Evolutionary conservation across 1,140 invertebrate genomes (phyloP).

Genomic region (Trichonephila clavata): DNA sequence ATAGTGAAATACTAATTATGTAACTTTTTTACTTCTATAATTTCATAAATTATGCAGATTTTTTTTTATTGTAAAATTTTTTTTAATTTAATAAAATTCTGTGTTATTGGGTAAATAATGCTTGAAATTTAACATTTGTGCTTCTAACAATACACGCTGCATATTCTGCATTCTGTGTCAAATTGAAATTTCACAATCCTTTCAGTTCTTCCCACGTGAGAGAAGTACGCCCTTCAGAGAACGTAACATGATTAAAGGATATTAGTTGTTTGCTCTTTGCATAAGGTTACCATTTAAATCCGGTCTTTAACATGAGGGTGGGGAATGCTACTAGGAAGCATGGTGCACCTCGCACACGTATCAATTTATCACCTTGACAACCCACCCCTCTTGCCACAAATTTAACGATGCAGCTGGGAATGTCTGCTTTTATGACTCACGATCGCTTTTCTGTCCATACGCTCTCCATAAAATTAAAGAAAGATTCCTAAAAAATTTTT

Average conservation of each 20-base stretch:
- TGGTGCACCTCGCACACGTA: conserved; percentile 29
- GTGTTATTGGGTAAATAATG: no score
- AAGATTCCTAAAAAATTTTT: not conserved
- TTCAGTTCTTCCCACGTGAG: no score
- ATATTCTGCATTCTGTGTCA: no score
- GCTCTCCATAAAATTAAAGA: not conserved
- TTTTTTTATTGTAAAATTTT: no score
- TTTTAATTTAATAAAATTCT: no score
- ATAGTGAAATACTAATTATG: no score
- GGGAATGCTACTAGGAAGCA: not conserved
- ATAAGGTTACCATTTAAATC: conserved; percentile 18
- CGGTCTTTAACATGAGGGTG: not conserved
- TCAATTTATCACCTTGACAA: conserved; percentile 60
- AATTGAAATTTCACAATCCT: no score
- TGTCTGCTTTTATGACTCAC: conserved; percentile 52
- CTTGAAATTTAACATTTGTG: no score
- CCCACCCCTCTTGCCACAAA: not conserved
- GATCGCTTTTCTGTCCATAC: not conserved
- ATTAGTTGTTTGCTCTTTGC: conserved; percentile 22
- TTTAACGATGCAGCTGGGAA: conserved; percentile 50
- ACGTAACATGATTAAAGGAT: not conserved
- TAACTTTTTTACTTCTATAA: no score
- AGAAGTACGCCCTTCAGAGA: not conserved
- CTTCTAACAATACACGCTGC: no score
- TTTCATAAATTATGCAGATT: no score